Base-by-base conservation (phyloP, 2,888 invertebrate species). In the Herminia tarsipennalis region DNA sequence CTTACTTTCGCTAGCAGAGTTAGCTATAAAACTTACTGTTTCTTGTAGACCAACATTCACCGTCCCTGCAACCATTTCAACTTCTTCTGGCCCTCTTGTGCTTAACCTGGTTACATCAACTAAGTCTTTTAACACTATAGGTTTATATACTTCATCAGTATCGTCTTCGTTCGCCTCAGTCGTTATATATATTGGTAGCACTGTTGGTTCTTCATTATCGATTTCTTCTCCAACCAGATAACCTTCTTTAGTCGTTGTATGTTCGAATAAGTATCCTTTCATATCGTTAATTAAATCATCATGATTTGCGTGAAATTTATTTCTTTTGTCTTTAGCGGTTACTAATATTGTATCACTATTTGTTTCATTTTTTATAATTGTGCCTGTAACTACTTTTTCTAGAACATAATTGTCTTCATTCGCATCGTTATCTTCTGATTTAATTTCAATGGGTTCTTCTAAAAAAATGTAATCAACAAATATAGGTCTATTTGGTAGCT, bases 401-500 rank as follows among this genome's bases (percentile, higher is more conserved):
- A 20, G 4, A 3, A 47, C 32, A 32, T 33, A 4, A 13, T 0
- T n/a, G 3, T 10, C 1, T 16, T 37, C 21, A 21, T 40, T 34
- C 0, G 10, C 17, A 2, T 21, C 3, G 16, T 8, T 24, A 5
- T 56, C 56, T 16, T 42, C 30, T 0, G 25, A 17, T 40, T 32
- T 38, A 3, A 22, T 9, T 33, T 37, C 24, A 2, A 49, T 34
- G 0, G 75, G 61, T 41, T 78, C 78, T 21, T 81, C 66, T 35
- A 80, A 62, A 53, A 88, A 87, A 8, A 74, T 50, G 37, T 84
- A 83, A 59, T 88, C 81, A 5, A 86, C 73, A 1, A 82, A 73
- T 38, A 58, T 50, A 10, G 50, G 36, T 34, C 48, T 47, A 3
- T 37, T 13, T n/a, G 65, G 61, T 27, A 67, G n/a, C 14, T 67